Evolutionary conservation across 2,888 invertebrate genomes (phyloP).

Genomic region (Heteromurus nitidus): DNA sequence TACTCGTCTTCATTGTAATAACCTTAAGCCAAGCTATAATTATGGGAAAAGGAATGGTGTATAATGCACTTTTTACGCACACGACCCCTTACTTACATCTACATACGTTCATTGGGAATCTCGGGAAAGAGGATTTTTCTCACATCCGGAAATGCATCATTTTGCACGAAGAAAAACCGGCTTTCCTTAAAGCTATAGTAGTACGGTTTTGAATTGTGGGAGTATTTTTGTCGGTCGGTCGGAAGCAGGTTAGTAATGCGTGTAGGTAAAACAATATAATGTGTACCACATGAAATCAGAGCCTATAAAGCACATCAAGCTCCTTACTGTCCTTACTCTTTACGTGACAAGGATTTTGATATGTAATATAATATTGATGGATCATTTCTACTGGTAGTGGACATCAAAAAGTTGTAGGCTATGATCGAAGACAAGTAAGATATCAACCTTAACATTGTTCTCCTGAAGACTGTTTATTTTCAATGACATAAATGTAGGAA

Average conservation of each 20-base stretch:
- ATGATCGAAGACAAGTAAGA: no score
- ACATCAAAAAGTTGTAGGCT: no score
- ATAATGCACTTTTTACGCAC: neutral
- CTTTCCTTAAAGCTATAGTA: neutral
- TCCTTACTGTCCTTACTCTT: neutral
- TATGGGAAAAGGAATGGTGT: slow-evolving; percentile 48
- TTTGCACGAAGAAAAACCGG: slow-evolving; percentile 45
- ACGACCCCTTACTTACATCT: neutral
- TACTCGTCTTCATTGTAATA: neutral
- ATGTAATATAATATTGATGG: neutral
- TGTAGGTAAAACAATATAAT: neutral
- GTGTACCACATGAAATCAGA: no score
- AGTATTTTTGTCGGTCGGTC: slow-evolving; percentile 2
- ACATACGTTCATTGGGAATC: neutral
- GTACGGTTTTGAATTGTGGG: slow-evolving; percentile 14
- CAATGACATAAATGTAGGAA: no score
- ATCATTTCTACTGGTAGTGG: neutral
- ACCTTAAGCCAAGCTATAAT: neutral
- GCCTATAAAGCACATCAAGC: neutral
- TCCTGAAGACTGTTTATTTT: no score
- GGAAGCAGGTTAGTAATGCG: slow-evolving; percentile 14
- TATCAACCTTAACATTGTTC: no score
- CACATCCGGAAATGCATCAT: slow-evolving; percentile 62
- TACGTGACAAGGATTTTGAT: neutral
- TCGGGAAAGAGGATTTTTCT: neutral